A percentile compares a stretch with the other conserved stretches of the same genome.
phyloP scores from a whole-genome alignment of 2,797 vertebrate species.

The Anguilla pacifica region DNA sequence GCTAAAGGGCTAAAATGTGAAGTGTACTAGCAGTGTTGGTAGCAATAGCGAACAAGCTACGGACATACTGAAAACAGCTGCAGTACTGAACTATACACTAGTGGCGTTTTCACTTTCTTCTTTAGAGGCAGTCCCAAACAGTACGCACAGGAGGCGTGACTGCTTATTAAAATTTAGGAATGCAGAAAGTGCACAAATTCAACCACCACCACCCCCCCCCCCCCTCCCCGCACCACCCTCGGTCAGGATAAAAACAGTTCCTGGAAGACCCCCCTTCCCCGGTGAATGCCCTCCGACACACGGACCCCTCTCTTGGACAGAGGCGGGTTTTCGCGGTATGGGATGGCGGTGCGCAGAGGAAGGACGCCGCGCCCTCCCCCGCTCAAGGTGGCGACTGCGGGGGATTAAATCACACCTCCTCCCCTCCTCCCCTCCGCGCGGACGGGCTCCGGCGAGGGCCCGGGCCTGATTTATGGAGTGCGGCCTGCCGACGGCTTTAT shows the following conservation, averaged over 20 bases:
- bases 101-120: neutral
- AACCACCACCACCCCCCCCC: too few relatives aligned
- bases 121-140: neutral
- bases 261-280: neutral
- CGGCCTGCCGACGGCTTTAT: constrained; percentile 69
- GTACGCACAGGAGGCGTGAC: constrained; percentile 6
- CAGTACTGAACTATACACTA: neutral
- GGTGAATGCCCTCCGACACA: neutral
- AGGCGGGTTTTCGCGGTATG: neutral
- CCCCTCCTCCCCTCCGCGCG: constrained; percentile 58
- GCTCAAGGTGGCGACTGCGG: constrained; percentile 66
- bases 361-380: constrained; percentile 69
- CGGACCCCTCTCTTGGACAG: neutral
- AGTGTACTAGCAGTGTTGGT: too few relatives aligned
- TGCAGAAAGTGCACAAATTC: neutral
- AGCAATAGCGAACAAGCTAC: neutral
- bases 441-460: neutral
- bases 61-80: neutral
- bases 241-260: neutral
- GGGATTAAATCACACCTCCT: constrained; percentile 56
- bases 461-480: constrained; percentile 48
- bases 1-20: neutral
- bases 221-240: neutral
- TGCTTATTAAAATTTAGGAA: constrained; percentile 26
- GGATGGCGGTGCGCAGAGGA: constrained; percentile 57